A percentile compares a stretch with the other conserved stretches of the same genome.
Evolutionary conservation across 2,797 vertebrate genomes (phyloP).

Genomic region (Sylvilagus floridanus): DNA sequence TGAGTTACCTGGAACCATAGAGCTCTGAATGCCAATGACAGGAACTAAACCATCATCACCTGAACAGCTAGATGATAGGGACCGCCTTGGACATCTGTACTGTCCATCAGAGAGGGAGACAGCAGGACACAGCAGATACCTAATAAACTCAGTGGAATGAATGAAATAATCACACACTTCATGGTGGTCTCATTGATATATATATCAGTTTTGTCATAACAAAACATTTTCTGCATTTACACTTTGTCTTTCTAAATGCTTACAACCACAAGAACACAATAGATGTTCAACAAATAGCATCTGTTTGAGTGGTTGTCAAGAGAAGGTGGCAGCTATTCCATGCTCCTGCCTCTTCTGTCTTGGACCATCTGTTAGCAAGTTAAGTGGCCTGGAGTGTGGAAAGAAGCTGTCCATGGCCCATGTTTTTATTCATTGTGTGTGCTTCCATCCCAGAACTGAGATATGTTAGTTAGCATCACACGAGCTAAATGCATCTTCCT

Average conservation of each 20-base stretch:
- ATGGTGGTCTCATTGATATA: not conserved
- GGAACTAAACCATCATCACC: not conserved
- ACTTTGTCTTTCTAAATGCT: not conserved
- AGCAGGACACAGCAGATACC: too few species aligned
- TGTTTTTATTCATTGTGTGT: not conserved
- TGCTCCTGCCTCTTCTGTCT: not conserved
- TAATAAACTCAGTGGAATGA: not conserved
- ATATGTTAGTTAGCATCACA: not conserved
- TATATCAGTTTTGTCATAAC: constrained; percentile 16
- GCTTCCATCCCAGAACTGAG: constrained; percentile 32
- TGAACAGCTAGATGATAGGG: not conserved
- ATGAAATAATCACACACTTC: not conserved
- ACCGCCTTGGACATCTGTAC: not conserved
- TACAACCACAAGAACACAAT: not conserved
- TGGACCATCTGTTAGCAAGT: not conserved
- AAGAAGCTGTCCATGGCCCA: not conserved
- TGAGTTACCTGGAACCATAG: not conserved
- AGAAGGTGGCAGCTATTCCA: not conserved
- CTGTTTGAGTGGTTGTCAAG: not conserved
- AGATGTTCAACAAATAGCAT: not conserved
- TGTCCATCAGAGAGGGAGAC: not conserved
- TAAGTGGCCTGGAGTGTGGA: not conserved
- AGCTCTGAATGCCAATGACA: not conserved
- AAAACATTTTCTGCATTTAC: not conserved
- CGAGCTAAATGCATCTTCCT: not conserved